Percentiles rank a stretch among this genome's conserved stretches.
phyloP scores from a whole-genome alignment of 2,888 invertebrate species.

The Bedellia somnulentella region DNA sequence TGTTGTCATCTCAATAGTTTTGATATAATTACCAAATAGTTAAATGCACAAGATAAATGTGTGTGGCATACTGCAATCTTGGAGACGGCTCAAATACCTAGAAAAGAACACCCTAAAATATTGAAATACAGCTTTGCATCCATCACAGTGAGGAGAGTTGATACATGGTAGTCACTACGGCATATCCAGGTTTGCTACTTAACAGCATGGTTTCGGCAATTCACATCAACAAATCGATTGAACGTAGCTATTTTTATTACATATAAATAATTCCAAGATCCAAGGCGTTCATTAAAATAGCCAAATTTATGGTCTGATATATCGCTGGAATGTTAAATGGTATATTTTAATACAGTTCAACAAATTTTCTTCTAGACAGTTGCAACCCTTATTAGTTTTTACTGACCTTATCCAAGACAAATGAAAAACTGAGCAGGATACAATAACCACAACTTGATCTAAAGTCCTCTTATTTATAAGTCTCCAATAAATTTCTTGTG shows the following conservation, averaged over 20 bases:
- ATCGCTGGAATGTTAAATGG: conserved; percentile 61
- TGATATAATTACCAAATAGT: conserved; percentile 49
- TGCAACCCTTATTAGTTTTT: conserved; percentile 39
- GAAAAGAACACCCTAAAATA: conserved; percentile 61
- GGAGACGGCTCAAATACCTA: conserved; percentile 44
- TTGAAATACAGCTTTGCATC: conserved; percentile 27
- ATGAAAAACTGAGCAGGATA: no score
- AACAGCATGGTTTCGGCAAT: no score
- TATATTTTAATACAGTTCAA: conserved; percentile 53
- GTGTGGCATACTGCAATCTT: conserved; percentile 33
- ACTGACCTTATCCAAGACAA: conserved; percentile 55
- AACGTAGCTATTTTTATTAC: no score
- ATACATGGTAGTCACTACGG: no score
- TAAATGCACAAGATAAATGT: conserved; percentile 35
- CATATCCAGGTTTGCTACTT: no score
- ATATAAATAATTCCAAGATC: conserved; percentile 50
- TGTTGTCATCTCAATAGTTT: conserved; percentile 48
- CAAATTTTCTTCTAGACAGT: conserved; percentile 32
- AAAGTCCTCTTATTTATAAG: no score
- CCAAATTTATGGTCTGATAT: conserved; percentile 49
- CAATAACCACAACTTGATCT: conserved; percentile 11
- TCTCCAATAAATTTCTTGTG: no score
- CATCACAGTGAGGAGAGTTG: no score
- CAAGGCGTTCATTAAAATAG: conserved; percentile 49
- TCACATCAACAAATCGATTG: no score